Conservation (phyloP, 2,888 invertebrate species). For the Sepioteuthis lessoniana region DNA sequence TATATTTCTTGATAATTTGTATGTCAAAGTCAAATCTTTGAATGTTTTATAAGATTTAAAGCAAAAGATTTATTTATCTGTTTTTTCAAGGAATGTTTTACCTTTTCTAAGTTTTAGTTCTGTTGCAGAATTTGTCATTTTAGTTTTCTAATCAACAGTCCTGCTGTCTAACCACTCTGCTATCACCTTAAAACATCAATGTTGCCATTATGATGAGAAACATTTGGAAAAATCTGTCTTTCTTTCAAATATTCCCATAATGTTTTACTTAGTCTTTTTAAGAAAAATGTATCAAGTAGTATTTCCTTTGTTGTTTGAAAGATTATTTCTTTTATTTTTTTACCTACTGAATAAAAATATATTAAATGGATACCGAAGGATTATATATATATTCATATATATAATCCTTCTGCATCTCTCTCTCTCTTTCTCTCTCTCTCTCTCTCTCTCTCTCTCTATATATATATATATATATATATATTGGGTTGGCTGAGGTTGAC, state of each 20-base stretch:
- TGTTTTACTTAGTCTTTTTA: background rate
- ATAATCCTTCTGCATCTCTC: too few species aligned
- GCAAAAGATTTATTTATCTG: too few species aligned
- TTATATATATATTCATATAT: background rate
- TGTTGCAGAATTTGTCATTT: background rate
- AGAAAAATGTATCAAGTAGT: background rate
- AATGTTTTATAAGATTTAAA: too few species aligned
- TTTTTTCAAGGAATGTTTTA: too few species aligned
- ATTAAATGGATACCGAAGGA: background rate
- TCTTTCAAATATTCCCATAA: background rate
- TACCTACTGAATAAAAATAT: background rate
- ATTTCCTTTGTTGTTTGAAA: background rate
- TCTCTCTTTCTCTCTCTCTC: too few species aligned
- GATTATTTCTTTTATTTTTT: background rate
- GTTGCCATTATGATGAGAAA: background rate
- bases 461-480: too few species aligned
- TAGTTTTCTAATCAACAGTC: background rate
- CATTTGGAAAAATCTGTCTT: background rate
- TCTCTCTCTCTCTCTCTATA: too few species aligned
- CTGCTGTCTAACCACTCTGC: background rate
- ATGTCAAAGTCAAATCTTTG: too few species aligned
- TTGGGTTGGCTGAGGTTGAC: too few species aligned
- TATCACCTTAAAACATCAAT: background rate
- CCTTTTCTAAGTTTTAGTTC: background rate
- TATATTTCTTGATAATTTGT: too few species aligned